A percentile compares a stretch with the other conserved stretches of the same genome.
These are phyloP conservation scores for Drosophila pandora DNA, from an alignment of 1,140 invertebrate genomes.

Conservation along the genomic window DNA sequence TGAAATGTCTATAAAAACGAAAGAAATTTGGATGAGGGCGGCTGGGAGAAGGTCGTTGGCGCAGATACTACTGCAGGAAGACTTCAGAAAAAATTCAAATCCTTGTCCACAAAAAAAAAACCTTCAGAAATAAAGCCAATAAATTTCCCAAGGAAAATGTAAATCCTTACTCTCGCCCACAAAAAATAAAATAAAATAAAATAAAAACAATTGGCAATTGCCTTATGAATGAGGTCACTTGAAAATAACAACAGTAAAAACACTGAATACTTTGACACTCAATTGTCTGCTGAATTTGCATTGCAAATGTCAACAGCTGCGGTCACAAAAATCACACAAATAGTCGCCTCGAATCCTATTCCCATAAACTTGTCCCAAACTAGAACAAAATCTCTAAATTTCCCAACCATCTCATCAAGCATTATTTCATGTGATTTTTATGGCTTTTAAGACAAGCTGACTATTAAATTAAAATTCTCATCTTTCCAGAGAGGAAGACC, in stretches of 20 bases:
- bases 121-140: too few species aligned
- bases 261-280: constrained; percentile 32
- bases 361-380: background rate
- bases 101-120: too few species aligned
- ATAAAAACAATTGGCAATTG: constrained; percentile 32
- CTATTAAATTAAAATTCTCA: too few species aligned
- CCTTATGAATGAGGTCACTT: constrained; percentile 57
- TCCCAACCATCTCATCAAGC: background rate
- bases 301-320: constrained; percentile 56
- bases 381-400: background rate
- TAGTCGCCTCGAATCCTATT: background rate
- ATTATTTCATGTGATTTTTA: background rate
- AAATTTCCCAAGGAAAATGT: too few species aligned
- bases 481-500: background rate
- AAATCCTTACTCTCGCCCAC: too few species aligned
- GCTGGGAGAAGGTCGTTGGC: background rate
- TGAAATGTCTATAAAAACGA: constrained; percentile 72
- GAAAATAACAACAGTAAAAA: constrained; percentile 8
- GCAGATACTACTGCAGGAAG: constrained; percentile 17
- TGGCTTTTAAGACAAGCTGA: background rate
- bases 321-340: constrained; percentile 25
- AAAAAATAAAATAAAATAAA: too few species aligned
- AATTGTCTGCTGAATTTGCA: constrained; percentile 60
- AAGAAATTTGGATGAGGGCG: constrained; percentile 48
- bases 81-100: too few species aligned